These are phyloP conservation scores for Lates japonicus DNA, from an alignment of 2,797 vertebrate species.

Conservation along the genomic window DNA sequence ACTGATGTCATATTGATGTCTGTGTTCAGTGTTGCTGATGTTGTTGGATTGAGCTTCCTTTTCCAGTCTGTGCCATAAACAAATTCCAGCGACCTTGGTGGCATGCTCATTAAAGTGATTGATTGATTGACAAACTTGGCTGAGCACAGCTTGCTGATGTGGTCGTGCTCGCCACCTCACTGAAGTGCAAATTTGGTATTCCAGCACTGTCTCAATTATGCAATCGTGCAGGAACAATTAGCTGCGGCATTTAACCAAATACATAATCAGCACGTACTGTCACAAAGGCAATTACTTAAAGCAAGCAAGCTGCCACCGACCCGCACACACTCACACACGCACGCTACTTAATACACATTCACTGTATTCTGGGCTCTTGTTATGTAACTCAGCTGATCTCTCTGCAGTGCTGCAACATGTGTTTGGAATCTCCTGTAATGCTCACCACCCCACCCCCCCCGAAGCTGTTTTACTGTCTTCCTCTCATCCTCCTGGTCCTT, in stretches of 20 bases:
- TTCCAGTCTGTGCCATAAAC: conserved; percentile 30
- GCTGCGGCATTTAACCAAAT: conserved; percentile 74
- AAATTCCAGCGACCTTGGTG: conserved; percentile 44
- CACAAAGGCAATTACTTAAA: conserved; percentile 79
- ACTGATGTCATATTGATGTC: conserved; percentile 6
- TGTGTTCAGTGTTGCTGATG: conserved; percentile 10
- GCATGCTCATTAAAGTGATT: conserved; percentile 48
- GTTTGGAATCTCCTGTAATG: conserved; percentile 42
- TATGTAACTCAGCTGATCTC: conserved; percentile 61
- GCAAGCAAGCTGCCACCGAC: conserved; percentile 55
- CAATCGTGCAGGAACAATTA: conserved; percentile 73
- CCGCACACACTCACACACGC: conserved; percentile 2
- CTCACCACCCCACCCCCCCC: conserved; percentile 11
- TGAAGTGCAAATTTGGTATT: conserved; percentile 67
- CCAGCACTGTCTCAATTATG: conserved; percentile 60
- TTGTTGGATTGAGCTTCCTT: conserved; percentile 20
- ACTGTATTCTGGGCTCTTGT: conserved; percentile 40
- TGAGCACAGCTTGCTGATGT: conserved; percentile 38
- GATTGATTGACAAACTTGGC: conserved; percentile 60
- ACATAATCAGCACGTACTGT: conserved; percentile 73
- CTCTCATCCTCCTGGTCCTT: not conserved
- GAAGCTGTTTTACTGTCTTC: not conserved
- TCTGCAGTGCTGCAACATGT: conserved; percentile 58
- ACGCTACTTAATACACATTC: conserved; percentile 21
- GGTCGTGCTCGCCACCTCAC: conserved; percentile 5